Evolutionary conservation across 2,888 invertebrate species (phyloP).

Genomic region (Leptinotarsa peninsularis): DNA sequence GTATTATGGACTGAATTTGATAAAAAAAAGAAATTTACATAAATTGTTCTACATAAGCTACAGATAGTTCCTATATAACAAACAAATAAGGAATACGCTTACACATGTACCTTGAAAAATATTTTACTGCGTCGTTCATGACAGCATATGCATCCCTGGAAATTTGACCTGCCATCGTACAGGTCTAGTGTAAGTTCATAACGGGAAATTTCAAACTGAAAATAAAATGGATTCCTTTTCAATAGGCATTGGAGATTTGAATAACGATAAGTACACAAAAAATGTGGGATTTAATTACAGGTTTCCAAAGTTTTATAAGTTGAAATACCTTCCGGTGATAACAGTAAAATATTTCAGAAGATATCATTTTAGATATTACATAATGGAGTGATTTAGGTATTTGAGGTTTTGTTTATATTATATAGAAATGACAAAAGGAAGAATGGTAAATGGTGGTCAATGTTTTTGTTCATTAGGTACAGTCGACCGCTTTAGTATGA

Average conservation of each 20-base stretch:
- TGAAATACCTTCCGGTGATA: neutral
- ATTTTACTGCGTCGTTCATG: constrained; percentile 8
- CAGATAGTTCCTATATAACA: neutral
- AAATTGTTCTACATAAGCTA: no score
- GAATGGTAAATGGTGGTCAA: no score
- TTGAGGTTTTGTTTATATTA: no score
- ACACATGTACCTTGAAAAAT: constrained; percentile 10
- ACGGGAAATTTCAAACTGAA: constrained; percentile 53
- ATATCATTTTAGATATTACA: neutral
- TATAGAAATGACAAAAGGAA: no score
- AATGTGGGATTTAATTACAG: neutral
- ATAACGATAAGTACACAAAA: neutral
- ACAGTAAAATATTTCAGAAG: neutral
- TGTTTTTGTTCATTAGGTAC: no score
- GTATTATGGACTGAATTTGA: no score
- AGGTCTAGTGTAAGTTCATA: constrained; percentile 55
- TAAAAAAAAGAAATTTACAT: no score
- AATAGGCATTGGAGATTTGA: constrained; percentile 32
- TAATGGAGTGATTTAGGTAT: neutral
- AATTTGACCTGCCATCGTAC: constrained; percentile 23
- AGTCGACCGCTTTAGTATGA: no score
- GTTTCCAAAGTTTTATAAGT: neutral
- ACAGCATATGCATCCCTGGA: constrained; percentile 3
- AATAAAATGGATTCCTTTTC: constrained; percentile 64
- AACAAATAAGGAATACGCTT: neutral